These are phyloP conservation scores for Silurus aristotelis DNA, from an alignment of 2,797 vertebrate genomes.

Conservation along the genomic window DNA sequence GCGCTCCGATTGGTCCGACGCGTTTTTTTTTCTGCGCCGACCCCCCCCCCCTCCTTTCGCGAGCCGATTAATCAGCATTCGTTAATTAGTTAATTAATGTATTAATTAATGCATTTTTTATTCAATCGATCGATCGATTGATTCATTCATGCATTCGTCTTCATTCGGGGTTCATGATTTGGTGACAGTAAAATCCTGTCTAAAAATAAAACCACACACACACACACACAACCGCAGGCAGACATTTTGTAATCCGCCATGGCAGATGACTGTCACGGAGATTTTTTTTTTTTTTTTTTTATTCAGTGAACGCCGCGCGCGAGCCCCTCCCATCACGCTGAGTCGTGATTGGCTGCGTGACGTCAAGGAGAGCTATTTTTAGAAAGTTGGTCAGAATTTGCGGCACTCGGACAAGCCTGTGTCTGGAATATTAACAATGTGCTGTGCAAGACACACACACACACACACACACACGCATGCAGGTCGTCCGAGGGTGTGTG, in stretches of 20 bases:
- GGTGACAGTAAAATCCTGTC: too few relatives aligned
- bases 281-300: background rate
- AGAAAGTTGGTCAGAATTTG: slow-evolving; percentile 73
- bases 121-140: too few relatives aligned
- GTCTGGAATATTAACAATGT: slow-evolving; percentile 59
- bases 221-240: background rate
- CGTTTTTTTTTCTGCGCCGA: too few relatives aligned
- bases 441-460: slow-evolving; percentile 10
- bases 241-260: slow-evolving; percentile 22
- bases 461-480: background rate
- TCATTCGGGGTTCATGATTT: too few relatives aligned
- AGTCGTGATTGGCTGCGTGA: slow-evolving; percentile 74
- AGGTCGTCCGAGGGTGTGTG: background rate
- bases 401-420: slow-evolving; percentile 61
- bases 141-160: too few relatives aligned
- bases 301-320: slow-evolving; percentile 54
- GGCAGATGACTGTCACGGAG: slow-evolving; percentile 32
- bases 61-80: too few relatives aligned
- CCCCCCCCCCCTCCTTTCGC: too few relatives aligned
- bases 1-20: slow-evolving; percentile 62
- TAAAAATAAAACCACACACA: too few relatives aligned
- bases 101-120: too few relatives aligned
- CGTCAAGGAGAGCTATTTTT: slow-evolving; percentile 77
- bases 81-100: too few relatives aligned
- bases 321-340: slow-evolving; percentile 59